A percentile compares a stretch with the other conserved stretches of the same genome.
phyloP scores from a whole-genome alignment of 2,113 vertebrate species.

The Hoplias malabaricus region DNA sequence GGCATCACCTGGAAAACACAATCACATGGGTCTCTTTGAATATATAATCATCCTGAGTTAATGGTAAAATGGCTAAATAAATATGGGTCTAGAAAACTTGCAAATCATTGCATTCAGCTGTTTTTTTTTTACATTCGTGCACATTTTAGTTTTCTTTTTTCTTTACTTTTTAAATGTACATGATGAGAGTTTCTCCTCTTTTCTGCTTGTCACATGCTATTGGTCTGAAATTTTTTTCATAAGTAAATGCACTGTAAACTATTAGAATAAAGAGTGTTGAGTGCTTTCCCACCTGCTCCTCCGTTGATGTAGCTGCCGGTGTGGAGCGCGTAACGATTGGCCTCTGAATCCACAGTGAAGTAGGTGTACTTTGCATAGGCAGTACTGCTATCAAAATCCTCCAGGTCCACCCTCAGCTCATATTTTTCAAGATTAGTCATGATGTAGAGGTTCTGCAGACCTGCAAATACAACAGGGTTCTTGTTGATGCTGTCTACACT shows the following conservation, averaged over 20 bases:
- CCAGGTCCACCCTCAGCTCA: conserved; percentile 72
- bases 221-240: too few relatives aligned
- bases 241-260: too few relatives aligned
- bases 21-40: neutral
- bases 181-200: too few relatives aligned
- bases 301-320: conserved; percentile 71
- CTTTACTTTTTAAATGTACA: too few relatives aligned
- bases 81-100: too few relatives aligned
- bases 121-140: too few relatives aligned
- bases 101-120: too few relatives aligned
- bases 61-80: too few relatives aligned
- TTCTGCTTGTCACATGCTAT: too few relatives aligned
- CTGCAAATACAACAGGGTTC: conserved; percentile 51
- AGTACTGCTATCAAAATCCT: conserved; percentile 73
- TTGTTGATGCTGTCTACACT: too few relatives aligned
- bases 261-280: neutral
- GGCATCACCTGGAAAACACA: conserved; percentile 11
- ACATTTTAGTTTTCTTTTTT: too few relatives aligned
- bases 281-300: conserved; percentile 66
- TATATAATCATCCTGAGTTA: too few relatives aligned
- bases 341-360: conserved; percentile 71
- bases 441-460: conserved; percentile 72
- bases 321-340: conserved; percentile 68
- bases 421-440: conserved; percentile 70
- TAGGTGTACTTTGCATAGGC: conserved; percentile 65